Percentiles rank a stretch among this genome's conserved stretches.
These are phyloP conservation scores for Myotis vivesi DNA, from an alignment of 2,797 vertebrate species.

Conservation along the genomic window DNA sequence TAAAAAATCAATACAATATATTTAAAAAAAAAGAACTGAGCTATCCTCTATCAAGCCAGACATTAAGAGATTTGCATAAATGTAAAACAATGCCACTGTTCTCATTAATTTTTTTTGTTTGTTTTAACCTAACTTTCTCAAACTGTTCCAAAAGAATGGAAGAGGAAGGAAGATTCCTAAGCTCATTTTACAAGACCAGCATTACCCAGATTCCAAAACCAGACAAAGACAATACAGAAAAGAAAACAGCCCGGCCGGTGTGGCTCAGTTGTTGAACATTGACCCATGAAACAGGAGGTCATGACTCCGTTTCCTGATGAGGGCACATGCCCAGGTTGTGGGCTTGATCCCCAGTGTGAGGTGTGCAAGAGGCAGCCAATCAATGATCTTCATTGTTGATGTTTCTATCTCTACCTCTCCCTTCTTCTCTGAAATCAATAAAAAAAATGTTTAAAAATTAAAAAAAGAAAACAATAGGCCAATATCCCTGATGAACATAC, in stretches of 20 bases:
- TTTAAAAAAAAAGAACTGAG: neutral
- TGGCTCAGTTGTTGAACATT: too few relatives aligned
- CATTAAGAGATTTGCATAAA: constrained; percentile 3
- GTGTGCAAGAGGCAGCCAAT: too few relatives aligned
- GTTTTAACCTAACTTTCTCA: neutral
- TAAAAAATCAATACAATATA: too few relatives aligned
- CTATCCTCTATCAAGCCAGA: neutral
- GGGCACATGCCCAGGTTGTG: too few relatives aligned
- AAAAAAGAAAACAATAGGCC: neutral
- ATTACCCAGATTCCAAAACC: neutral
- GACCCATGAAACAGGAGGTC: too few relatives aligned
- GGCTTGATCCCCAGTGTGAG: too few relatives aligned
- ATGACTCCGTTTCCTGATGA: too few relatives aligned
- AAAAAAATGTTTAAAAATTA: too few relatives aligned
- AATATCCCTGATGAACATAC: neutral
- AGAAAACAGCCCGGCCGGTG: too few relatives aligned
- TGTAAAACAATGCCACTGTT: neutral
- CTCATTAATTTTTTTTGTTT: neutral
- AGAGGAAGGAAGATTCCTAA: neutral
- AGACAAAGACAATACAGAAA: neutral
- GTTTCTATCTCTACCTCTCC: too few relatives aligned
- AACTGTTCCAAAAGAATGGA: neutral
- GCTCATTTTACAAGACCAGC: neutral
- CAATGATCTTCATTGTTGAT: too few relatives aligned
- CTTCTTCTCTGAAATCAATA: too few relatives aligned